Evolutionary conservation across 2,113 vertebrate species (phyloP), one percentile per base, ranked within the genome.

Genomic region (Pogonocichla stellata): DNA sequence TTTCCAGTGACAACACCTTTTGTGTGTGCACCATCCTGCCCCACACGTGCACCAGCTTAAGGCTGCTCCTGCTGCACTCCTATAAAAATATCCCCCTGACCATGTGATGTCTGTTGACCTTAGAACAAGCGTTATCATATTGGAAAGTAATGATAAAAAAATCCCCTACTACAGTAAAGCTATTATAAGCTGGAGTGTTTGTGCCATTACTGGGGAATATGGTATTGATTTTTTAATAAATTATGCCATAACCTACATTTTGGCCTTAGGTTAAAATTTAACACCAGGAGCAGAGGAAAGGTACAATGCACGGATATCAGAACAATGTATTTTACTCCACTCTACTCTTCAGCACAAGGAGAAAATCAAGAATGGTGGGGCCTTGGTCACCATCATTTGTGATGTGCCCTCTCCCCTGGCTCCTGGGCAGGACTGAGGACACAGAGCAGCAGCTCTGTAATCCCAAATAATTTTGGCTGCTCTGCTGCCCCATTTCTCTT

Each of bases 171-270:
- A 57, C 85, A 88, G 79, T 92, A 88, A 94, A 94, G 95, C 95
- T 95, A 93, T 96, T 96, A 96, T 92, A 95, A 97, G 95, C 95
- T 95, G 67, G 78, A 94, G 95, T 88, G 93, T 91, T 96, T 31
- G 82, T 90, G 92, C 93, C 94, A 92, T 97, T 96, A 95, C 92
- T 78, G 90, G 93, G 93, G 93, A 97, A 97, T 96, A 95, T 86
- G 92, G 82, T 96, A 97, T 95, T 96, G 95, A 96, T 96, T 96
- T 96, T 94, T 90, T 96, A 78, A 95, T 97, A 97, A 97, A 94
- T 96, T 96, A 94, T 94, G 79, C 94, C 95, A 80, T 83, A 95
- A 90, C 93, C 92, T 95, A 95, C 90, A 88, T 95, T 96, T 94
- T 93, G 71, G 95, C 93, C 94, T 93, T 66, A 48, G 95, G 95